These are phyloP conservation scores for Belonocnema kinseyi DNA, from an alignment of 1,140 invertebrate species.

Conservation along the genomic window DNA sequence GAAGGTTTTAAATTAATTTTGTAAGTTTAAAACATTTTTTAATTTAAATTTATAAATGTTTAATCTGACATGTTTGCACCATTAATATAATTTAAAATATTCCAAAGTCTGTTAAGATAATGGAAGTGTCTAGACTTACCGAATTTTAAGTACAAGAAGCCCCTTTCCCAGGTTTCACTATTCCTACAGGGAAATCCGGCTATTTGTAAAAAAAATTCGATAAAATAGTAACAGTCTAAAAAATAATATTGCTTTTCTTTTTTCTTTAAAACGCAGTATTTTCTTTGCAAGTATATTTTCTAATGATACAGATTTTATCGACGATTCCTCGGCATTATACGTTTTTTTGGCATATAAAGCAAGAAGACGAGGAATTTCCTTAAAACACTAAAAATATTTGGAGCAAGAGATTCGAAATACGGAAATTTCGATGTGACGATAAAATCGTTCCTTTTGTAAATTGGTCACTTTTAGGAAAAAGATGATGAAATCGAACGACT, in stretches of 20 bases:
- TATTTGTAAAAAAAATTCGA: no score
- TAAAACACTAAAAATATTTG: conserved; percentile 20
- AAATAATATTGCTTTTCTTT: not conserved
- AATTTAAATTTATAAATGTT: no score
- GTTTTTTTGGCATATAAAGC: conserved; percentile 10
- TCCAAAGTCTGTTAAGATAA: no score
- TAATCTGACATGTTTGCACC: no score
- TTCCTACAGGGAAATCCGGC: no score
- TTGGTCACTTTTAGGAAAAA: conserved; percentile 19
- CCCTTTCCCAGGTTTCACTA: no score
- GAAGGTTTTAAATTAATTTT: no score
- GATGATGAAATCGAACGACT: conserved; percentile 16
- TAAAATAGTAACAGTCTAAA: no score
- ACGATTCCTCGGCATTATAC: not conserved
- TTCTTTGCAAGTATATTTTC: not conserved
- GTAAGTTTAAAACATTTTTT: no score
- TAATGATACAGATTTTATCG: conserved; percentile 10
- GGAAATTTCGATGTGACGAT: conserved; percentile 17
- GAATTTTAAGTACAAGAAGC: no score
- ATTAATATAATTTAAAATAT: no score
- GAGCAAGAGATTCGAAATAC: conserved; percentile 29
- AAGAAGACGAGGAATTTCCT: conserved; percentile 17
- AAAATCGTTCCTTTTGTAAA: conserved; percentile 24
- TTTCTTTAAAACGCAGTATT: not conserved
- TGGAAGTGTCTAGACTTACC: no score